Evolutionary conservation across 2,113 vertebrate genomes (phyloP).

Genomic region (Rhombomys opimus): DNA sequence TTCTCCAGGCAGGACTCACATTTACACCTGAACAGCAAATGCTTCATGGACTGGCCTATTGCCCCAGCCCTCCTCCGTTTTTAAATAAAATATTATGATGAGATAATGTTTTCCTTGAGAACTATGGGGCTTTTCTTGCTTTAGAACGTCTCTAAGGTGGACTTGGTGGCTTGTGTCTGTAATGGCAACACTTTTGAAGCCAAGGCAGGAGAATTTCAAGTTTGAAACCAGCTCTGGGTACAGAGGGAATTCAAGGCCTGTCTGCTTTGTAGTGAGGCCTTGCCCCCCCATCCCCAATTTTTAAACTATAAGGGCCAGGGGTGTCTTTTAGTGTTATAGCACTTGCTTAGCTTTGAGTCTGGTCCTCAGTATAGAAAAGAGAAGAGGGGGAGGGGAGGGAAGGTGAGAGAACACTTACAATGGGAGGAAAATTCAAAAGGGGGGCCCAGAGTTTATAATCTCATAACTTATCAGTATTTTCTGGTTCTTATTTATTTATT

Average conservation of each 20-base stretch:
- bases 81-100: constrained; percentile 35
- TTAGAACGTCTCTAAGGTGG: neutral
- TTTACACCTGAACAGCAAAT: too few species aligned
- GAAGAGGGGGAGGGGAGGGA: too few species aligned
- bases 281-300: neutral
- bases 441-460: neutral
- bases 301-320: neutral
- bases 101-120: constrained; percentile 24
- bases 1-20: neutral
- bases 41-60: neutral
- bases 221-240: neutral
- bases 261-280: neutral
- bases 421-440: neutral
- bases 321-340: neutral
- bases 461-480: neutral
- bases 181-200: neutral
- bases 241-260: neutral
- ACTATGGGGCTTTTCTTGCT: neutral
- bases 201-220: neutral
- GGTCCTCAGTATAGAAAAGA: neutral
- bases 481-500: neutral
- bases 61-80: neutral
- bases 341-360: neutral
- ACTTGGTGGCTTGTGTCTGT: neutral
- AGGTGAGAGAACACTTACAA: neutral